Evolutionary conservation across 2,113 vertebrate genomes (phyloP), one percentile per base, ranked within the genome.

Genomic region (Scomber colias): DNA sequence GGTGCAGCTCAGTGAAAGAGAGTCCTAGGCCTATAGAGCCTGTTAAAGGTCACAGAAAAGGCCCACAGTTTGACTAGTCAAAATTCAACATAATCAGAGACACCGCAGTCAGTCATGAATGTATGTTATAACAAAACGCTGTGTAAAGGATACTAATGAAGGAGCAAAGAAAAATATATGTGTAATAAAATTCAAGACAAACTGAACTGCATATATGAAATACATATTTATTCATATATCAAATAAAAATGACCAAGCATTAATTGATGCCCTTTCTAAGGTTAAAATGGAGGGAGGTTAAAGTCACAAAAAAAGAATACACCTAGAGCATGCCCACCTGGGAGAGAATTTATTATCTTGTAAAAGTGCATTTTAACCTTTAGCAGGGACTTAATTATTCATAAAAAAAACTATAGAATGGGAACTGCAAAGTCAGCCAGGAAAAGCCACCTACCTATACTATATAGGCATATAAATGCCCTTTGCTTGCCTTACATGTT

Each of bases 21-120:
- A 72, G 40, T 19, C 24, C 35, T 60, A 11, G 66, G 21, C 57
- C 57, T 70, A 59, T 46, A 16, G 14, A 56, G 68, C 31, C 50
- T 21, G 19, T 40, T 65, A 79, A 86, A 86, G 84, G 69, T 74
- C 69, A 70, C 54, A 77, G 21, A 14, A n/a, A 81, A 81, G 69
- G 49, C 30, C 49, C 44, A 17, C 16, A 54, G 46, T 49, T 62
- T 49, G 61, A 67, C 61, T 63, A n/a, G 57, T 75, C 44, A 61
- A 71, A 62, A 54, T 87, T 71, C 50, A 53, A 66, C 44, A 59
- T 45, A 81, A 70, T 67, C 70, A 75, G 31, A 35, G 19, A 48
- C 8, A 69, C 30, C 40, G 44, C 27, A 59, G 14, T 71, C 44
- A 54, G 24, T 59, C 16, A 64, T 51, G 60, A 62, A 71, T 71